Base-by-base conservation (phyloP, 2,113 vertebrate genomes). In the Crotophaga sulcirostris region DNA sequence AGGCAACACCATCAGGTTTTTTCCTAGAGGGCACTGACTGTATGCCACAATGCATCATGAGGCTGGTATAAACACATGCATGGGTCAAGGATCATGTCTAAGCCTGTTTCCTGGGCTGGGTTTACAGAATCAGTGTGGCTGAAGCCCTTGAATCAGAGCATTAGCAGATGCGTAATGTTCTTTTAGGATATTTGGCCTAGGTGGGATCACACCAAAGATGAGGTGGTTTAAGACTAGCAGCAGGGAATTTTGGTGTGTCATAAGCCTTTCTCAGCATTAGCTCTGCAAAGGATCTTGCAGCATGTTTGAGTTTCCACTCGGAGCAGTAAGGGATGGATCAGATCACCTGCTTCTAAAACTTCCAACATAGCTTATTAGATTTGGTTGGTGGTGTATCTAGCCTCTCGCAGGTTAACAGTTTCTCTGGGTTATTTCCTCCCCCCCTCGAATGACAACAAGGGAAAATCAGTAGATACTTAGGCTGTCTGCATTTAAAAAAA, bases 191-290 rank as follows among this genome's bases (percentile, higher is more conserved):
- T 13, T 24, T 78, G 47, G 6, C 11, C 56, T 52, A 59, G 7
- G 6, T 15, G 14, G 3, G 10, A 29, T 85, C 51, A 51, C 17
- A 13, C 7, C 10, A 25, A 67, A 54, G 34, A 31, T 18, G 5
- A 33, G 14, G 23, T 13, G 20, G 16, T 45, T 4, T 26, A 42
- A 68, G 58, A 34, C 11, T 9, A 36, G 38, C 29, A 44, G 15
- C 4, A 2, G 11, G 13, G 34, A 68, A 60, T n/a, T 31, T 11
- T 0, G 0, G 12, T 28, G 12, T 42, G 1, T 21, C 28, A 26
- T 66, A 60, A 66, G 4, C 7, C 44, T 82, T 68, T 19, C 44
- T 62, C 2, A 1, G 19, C 13, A 20, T 23, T 44, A 38, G 12
- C 7, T 25, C 45, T 90, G 40, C 47, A 68, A 84, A 89, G 28